phyloP scores from a whole-genome alignment of 1,140 invertebrate genomes.

The Olivierus martensii region DNA sequence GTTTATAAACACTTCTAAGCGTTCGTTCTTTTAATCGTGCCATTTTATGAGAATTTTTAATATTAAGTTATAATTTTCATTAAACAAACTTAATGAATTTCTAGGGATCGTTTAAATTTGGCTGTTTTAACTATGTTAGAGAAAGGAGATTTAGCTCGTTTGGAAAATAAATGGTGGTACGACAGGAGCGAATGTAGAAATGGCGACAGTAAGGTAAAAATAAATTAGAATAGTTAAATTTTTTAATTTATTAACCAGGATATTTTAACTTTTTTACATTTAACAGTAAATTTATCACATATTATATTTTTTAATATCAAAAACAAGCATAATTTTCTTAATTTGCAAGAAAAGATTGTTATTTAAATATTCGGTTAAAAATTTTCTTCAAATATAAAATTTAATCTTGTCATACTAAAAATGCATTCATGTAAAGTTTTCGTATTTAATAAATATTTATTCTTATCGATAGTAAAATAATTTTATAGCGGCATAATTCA shows the following conservation, averaged over 20 bases:
- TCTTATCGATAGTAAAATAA: no score
- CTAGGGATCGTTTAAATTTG: constrained; percentile 74
- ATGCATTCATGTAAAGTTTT: no score
- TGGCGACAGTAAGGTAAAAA: constrained; percentile 27
- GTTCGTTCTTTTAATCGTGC: neutral
- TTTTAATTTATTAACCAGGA: neutral
- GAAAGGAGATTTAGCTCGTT: constrained; percentile 73
- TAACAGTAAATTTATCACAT: neutral
- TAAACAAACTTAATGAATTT: constrained; percentile 10
- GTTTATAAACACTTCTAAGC: neutral
- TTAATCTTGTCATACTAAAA: no score
- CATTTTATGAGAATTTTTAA: neutral
- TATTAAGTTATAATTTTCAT: neutral
- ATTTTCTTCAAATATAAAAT: no score
- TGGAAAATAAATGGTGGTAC: constrained; percentile 91
- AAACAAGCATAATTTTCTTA: no score
- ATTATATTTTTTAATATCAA: no score
- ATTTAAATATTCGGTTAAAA: no score
- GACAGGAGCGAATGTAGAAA: constrained; percentile 39
- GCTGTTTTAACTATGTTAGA: constrained; percentile 86
- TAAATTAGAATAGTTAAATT: no score
- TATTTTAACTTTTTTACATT: neutral
- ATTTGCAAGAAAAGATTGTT: no score
- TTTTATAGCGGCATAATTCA: no score
- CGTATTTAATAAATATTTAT: no score